A percentile compares a stretch with the other conserved stretches of the same genome.
These are phyloP conservation scores for Parasteatoda tepidariorum DNA, from an alignment of 1,140 invertebrate genomes.

Conservation along the genomic window DNA sequence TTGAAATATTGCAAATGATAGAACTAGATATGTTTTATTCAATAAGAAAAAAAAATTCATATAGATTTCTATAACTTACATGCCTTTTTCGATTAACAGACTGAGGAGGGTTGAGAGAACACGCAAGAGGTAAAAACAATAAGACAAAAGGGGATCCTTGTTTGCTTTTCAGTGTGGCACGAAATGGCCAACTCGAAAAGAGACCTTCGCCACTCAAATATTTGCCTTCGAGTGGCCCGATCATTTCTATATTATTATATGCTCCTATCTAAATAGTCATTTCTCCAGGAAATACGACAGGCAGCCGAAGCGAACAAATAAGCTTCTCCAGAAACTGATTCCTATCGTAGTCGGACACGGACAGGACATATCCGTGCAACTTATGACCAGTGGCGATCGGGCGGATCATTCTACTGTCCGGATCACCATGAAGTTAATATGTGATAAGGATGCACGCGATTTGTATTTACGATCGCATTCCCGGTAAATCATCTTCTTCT, in stretches of 20 bases:
- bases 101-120: not conserved
- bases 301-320: conserved; percentile 15
- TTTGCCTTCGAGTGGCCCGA: conserved; percentile 57
- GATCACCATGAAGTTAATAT: conserved; percentile 49
- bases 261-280: conserved; percentile 59
- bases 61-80: too few relatives aligned
- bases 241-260: conserved; percentile 58
- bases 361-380: not conserved
- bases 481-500: conserved; percentile 34
- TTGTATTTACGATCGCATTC: conserved; percentile 57
- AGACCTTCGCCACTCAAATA: conserved; percentile 28
- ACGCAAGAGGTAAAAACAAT: conserved; percentile 48
- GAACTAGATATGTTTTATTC: too few relatives aligned
- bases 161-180: conserved; percentile 46
- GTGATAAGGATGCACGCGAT: conserved; percentile 54
- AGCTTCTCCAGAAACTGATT: conserved; percentile 14
- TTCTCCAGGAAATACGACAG: conserved; percentile 36
- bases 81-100: too few relatives aligned
- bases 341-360: conserved; percentile 39
- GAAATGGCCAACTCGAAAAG: conserved; percentile 14
- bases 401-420: not conserved
- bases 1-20: too few relatives aligned
- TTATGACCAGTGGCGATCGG: conserved; percentile 38
- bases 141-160: conserved; percentile 15
- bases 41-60: too few relatives aligned